A percentile compares a stretch with the other conserved stretches of the same genome.
These are phyloP conservation scores for Caranx ignobilis DNA, from an alignment of 2,113 vertebrate species.

Conservation along the genomic window DNA sequence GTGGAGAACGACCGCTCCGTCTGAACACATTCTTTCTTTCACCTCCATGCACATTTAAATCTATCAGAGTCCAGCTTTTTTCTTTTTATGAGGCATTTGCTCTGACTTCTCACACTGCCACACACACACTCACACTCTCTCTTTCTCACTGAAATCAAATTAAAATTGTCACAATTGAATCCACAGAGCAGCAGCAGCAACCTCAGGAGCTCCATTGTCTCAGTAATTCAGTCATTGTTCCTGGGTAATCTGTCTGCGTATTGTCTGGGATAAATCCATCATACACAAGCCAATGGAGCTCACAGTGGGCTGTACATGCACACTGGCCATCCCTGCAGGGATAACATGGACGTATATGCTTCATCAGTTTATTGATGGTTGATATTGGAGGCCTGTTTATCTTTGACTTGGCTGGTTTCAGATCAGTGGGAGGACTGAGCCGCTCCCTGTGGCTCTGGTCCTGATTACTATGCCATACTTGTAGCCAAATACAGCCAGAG, in stretches of 20 bases:
- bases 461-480: conserved; percentile 28
- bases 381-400: not conserved
- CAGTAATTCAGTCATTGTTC: conserved; percentile 67
- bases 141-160: conserved; percentile 46
- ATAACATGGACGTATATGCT: conserved; percentile 22
- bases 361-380: conserved; percentile 12
- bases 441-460: conserved; percentile 11
- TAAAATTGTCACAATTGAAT: conserved; percentile 62
- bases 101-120: conserved; percentile 7
- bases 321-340: conserved; percentile 24
- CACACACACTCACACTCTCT: conserved; percentile 26
- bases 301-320: conserved; percentile 35
- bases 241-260: conserved; percentile 65
- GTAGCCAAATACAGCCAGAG: conserved; percentile 48
- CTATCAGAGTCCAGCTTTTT: conserved; percentile 8
- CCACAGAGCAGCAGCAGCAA: conserved; percentile 29
- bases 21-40: conserved; percentile 22
- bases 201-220: conserved; percentile 63
- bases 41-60: conserved; percentile 23
- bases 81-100: conserved; percentile 8
- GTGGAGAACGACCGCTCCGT: not conserved
- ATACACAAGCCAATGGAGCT: conserved; percentile 52
- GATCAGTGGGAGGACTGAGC: not conserved
- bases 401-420: not conserved
- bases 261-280: conserved; percentile 61